phyloP scores from a whole-genome alignment of 2,888 invertebrate genomes.

The Heliothis peltigera region DNA sequence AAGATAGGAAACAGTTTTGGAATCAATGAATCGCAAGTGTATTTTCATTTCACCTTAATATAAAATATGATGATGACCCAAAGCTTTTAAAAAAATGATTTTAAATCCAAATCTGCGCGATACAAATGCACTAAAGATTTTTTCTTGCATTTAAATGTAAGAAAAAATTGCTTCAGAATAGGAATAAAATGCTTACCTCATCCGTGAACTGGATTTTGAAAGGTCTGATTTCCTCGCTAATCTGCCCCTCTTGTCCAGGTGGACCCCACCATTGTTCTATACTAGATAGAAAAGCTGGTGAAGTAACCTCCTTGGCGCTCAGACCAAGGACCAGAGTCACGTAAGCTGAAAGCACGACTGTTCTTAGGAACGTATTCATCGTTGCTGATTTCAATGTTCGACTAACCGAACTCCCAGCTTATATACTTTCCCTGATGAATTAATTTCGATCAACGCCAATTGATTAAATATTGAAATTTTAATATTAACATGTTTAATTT shows the following conservation, averaged over 20 bases:
- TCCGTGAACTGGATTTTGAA: constrained; percentile 21
- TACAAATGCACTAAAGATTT: no score
- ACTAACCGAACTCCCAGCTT: not conserved
- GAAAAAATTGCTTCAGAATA: no score
- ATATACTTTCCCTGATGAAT: constrained; percentile 18
- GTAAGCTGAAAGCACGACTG: constrained; percentile 15
- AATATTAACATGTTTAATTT: not conserved
- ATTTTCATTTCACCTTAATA: no score
- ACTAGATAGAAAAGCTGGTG: constrained; percentile 17
- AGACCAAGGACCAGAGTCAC: constrained; percentile 20
- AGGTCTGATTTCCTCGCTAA: constrained; percentile 3
- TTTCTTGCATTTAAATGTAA: no score
- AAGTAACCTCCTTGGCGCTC: not conserved
- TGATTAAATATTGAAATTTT: not conserved
- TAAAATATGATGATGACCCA: no score
- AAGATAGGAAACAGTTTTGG: no score
- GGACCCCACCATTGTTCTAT: constrained; percentile 46
- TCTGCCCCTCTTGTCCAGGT: not conserved
- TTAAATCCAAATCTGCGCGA: no score
- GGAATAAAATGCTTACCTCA: constrained; percentile 15
- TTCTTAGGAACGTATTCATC: constrained; percentile 20
- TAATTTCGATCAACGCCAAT: not conserved
- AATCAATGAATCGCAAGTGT: no score
- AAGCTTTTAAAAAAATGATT: no score
- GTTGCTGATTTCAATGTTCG: constrained; percentile 24